Conservation (phyloP, 30 jellyfish, hydroid and myxozoan genomes). For the Sanderia malayensis region DNA sequence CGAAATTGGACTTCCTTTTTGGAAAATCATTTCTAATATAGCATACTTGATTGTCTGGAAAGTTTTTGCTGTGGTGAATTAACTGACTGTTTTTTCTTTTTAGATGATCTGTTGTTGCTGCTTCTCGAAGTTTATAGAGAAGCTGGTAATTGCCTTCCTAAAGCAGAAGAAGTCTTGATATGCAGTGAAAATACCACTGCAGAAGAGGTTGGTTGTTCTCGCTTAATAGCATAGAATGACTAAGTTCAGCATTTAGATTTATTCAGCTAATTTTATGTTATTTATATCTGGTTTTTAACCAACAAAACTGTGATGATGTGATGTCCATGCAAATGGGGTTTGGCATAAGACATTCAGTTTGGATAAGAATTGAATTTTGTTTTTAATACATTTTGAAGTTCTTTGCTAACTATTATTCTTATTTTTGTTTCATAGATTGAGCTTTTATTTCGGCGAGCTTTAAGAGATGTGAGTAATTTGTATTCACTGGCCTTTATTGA, state of each 20-base stretch:
- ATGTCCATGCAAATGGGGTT: too few species aligned
- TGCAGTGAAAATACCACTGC: slow-evolving; percentile 20
- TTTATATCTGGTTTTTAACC: too few species aligned
- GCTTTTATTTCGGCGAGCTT: slow-evolving; percentile 47
- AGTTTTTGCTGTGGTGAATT: not conserved
- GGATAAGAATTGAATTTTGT: too few species aligned
- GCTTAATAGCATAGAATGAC: not conserved
- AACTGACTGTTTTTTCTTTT: not conserved
- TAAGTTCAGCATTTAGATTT: not conserved
- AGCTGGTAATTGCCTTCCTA: slow-evolving; percentile 30
- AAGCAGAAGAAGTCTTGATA: slow-evolving; percentile 37
- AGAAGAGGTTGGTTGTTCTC: slow-evolving; percentile 18
- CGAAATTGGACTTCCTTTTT: too few species aligned
- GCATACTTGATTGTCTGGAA: too few species aligned
- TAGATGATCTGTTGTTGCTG: slow-evolving; percentile 37
- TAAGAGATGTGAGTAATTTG: slow-evolving; percentile 14
- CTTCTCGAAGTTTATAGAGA: slow-evolving; percentile 30
- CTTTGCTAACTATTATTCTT: too few species aligned
- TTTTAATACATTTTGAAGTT: too few species aligned
- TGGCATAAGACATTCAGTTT: too few species aligned
- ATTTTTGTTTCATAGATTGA: slow-evolving; percentile 14
- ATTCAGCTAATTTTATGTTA: too few species aligned
- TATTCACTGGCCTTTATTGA: slow-evolving; percentile 44
- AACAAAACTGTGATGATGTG: too few species aligned
- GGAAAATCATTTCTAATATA: too few species aligned